Percentiles rank a stretch among this genome's conserved stretches.
Evolutionary conservation across 2,888 invertebrate species (phyloP).

Genomic region (Dynastes tityus): DNA sequence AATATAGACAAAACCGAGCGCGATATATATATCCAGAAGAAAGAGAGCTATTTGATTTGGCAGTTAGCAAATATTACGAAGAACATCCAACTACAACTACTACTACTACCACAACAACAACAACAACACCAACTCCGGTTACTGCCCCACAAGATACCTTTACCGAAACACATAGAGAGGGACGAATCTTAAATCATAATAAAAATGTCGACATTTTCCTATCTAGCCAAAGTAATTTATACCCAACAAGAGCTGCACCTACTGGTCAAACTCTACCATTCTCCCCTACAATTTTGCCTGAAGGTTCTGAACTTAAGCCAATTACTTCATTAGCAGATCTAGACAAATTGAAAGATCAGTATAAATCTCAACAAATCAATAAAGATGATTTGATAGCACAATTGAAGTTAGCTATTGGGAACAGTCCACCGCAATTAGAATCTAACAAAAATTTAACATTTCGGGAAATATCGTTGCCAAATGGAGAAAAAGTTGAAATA

Average conservation of each 20-base stretch:
- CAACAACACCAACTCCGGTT: constrained; percentile 51
- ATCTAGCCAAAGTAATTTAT: constrained; percentile 47
- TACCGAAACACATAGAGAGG: constrained; percentile 57
- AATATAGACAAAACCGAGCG: constrained; percentile 64
- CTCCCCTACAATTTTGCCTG: constrained; percentile 73
- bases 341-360: constrained; percentile 66
- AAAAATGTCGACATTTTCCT: constrained; percentile 60
- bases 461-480: constrained; percentile 81
- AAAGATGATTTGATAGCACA: constrained; percentile 84
- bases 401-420: constrained; percentile 81
- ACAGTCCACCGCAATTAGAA: constrained; percentile 76
- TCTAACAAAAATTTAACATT: constrained; percentile 81
- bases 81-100: constrained; percentile 81
- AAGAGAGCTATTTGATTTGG: constrained; percentile 77
- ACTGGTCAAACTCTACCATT: constrained; percentile 59
- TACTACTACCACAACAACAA: constrained; percentile 72
- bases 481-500: constrained; percentile 82
- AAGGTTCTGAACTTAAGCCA: constrained; percentile 71
- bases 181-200: constrained; percentile 67
- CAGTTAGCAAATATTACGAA: constrained; percentile 78
- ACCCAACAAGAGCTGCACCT: constrained; percentile 45
- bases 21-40: constrained; percentile 78
- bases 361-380: constrained; percentile 74
- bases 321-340: constrained; percentile 68
- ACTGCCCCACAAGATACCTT: constrained; percentile 59